A percentile compares a stretch with the other conserved stretches of the same genome.
Evolutionary conservation across 2,113 vertebrate species (phyloP).

Genomic region (Poecilia latipinna): DNA sequence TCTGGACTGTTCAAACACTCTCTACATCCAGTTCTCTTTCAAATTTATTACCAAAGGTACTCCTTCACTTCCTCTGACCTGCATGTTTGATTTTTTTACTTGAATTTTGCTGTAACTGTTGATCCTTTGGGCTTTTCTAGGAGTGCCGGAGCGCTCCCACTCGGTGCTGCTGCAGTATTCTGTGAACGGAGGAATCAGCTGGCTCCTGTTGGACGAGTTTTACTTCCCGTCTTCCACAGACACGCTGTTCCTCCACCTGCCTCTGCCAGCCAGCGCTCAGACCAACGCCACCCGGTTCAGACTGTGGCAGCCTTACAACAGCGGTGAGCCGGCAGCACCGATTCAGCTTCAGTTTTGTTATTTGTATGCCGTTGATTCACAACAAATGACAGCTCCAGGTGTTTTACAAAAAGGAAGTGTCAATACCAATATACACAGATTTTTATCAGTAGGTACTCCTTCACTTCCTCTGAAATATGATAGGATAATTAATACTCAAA

Average conservation of each 20-base stretch:
- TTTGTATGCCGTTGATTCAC: no score
- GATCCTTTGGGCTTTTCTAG: conserved; percentile 67
- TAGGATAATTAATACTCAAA: no score
- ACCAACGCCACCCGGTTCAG: conserved; percentile 92
- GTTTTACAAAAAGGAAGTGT: background rate
- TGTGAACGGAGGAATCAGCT: conserved; percentile 93
- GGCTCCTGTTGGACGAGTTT: conserved; percentile 96
- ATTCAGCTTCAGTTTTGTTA: background rate
- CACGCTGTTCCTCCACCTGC: conserved; percentile 92
- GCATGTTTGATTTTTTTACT: background rate
- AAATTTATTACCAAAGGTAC: conserved; percentile 96
- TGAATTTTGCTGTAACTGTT: background rate
- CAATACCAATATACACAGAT: no score
- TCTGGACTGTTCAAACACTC: conserved; percentile 90
- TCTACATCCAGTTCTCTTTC: conserved; percentile 97
- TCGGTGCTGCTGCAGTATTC: conserved; percentile 95
- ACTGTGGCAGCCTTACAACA: conserved; percentile 98
- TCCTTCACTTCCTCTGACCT: background rate
- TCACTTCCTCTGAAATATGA: no score
- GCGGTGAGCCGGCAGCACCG: conserved; percentile 79
- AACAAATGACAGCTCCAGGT: background rate
- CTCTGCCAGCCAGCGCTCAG: conserved; percentile 89
- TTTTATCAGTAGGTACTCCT: no score
- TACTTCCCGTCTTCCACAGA: conserved; percentile 95
- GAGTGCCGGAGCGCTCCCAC: conserved; percentile 94